Percentiles rank a stretch among this genome's conserved stretches.
Evolutionary conservation across 2,888 invertebrate genomes (phyloP).

Genomic region (Drosophila nr. perissopoda): DNA sequence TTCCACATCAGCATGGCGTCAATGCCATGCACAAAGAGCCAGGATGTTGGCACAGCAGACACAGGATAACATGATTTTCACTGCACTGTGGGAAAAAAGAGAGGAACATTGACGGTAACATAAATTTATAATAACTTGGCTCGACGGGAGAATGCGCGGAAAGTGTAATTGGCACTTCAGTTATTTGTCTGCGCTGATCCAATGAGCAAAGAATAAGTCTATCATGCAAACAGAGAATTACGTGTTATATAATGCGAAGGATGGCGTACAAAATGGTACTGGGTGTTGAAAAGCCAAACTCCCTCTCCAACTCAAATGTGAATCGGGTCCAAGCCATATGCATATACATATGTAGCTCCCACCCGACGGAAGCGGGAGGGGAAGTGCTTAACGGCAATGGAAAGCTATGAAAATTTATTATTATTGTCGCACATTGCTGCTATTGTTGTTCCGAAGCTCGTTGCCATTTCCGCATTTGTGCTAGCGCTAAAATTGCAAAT

Average conservation of each 20-base stretch:
- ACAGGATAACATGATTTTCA: conserved; percentile 31
- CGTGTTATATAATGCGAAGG: conserved; percentile 34
- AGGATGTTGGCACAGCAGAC: background rate
- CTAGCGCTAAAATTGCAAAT: conserved; percentile 56
- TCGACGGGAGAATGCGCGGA: conserved; percentile 45
- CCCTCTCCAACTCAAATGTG: conserved; percentile 6
- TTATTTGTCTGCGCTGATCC: conserved; percentile 23
- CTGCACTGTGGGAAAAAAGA: background rate
- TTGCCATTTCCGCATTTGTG: conserved; percentile 15
- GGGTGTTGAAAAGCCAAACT: conserved; percentile 23
- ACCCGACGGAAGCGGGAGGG: conserved; percentile 24
- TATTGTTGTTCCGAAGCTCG: conserved; percentile 16
- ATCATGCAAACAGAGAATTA: conserved; percentile 2
- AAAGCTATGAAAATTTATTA: conserved; percentile 68
- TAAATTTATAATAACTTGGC: background rate
- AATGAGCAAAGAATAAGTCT: background rate
- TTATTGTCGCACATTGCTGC: conserved; percentile 56
- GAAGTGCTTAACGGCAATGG: conserved; percentile 49
- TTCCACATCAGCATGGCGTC: conserved; percentile 25
- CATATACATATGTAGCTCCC: conserved; percentile 2
- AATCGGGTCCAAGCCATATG: conserved; percentile 26
- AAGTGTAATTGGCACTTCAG: conserved; percentile 49
- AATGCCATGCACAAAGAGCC: conserved; percentile 11
- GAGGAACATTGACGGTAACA: background rate
- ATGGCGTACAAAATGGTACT: conserved; percentile 26